Evolutionary conservation across 2,888 invertebrate species (phyloP).

Genomic region (Parnassius glacialis): DNA sequence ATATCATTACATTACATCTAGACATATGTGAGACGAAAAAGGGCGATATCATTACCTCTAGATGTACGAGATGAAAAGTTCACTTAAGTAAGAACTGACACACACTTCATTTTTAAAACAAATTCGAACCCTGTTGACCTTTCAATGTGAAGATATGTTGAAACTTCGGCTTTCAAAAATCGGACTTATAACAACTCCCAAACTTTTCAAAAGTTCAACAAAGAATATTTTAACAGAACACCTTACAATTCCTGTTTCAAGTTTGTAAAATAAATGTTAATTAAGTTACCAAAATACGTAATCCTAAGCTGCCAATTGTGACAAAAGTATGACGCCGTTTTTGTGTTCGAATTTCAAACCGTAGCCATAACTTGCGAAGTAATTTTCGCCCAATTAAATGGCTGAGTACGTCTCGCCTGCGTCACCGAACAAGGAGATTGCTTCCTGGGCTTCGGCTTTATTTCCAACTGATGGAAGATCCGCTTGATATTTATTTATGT

Average conservation of each 20-base stretch:
- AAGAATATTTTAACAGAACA: no score
- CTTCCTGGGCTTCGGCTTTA: slow-evolving; percentile 41
- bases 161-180: no score
- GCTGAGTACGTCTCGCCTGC: slow-evolving; percentile 55
- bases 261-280: neutral
- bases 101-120: no score
- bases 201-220: no score
- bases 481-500: slow-evolving; percentile 23
- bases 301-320: neutral
- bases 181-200: no score
- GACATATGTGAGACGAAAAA: no score
- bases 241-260: neutral
- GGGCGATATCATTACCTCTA: no score
- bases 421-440: slow-evolving; percentile 62
- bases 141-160: no score
- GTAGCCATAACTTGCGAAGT: slow-evolving; percentile 50
- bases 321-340: neutral
- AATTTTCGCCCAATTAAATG: slow-evolving; percentile 69
- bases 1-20: no score
- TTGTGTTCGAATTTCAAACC: slow-evolving; percentile 29
- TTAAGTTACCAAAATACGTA: neutral
- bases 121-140: no score
- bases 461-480: slow-evolving; percentile 34
- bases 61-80: no score
- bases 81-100: no score